Base-by-base conservation (phyloP, 2,888 invertebrate genomes). In the Plemyria rubiginata region DNA sequence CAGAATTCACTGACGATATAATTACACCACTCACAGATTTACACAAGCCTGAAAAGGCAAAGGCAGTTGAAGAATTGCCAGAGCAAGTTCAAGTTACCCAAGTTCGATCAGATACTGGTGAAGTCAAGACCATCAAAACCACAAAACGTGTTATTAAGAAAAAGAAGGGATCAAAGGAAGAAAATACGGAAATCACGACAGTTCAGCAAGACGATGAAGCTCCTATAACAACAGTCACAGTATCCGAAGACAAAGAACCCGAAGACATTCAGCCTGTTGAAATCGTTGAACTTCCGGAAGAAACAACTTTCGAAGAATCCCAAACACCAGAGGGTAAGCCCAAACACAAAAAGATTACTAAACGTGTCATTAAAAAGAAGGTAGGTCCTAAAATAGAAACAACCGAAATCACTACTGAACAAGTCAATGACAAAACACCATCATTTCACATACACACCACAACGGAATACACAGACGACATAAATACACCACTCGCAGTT, bases 161-260 rank as follows among this genome's bases (percentile, higher is more conserved):
- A 11, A 50, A 36, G 13, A 56, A 46, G 12, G 60, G 58, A 1
- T 54, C 62, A 4, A 52, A 58, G 5, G 40, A 60, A 49, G 91
- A 92, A 70, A 79, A 89, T 9, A 92, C 93, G 0, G 90, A 89
- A 74, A 88, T 88, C n/a, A 81, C 87, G 2, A 93, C 92, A 4
- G 29, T 29, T 7, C 29, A 29, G 7, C 29, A 29, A 7, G 29
- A 29, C 29, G 7, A 29, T 7, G 29, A 29, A 29, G 4, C 29
- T 29, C 29, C 4, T 29, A 29, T 29, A 7, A 29, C 29, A 6
- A 6, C 29, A 6, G 29, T 6, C 4, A 29, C 7, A 29, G 29
- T 29, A 6, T 29, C 29, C 4, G 7, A 6, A 7, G 29, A 29
- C 7, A 29, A 4, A 7, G 7, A 29, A 7, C 29, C 29, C 4